Conservation (phyloP, 2,797 vertebrate genomes). For the Syngnathus rostellatus region DNA sequence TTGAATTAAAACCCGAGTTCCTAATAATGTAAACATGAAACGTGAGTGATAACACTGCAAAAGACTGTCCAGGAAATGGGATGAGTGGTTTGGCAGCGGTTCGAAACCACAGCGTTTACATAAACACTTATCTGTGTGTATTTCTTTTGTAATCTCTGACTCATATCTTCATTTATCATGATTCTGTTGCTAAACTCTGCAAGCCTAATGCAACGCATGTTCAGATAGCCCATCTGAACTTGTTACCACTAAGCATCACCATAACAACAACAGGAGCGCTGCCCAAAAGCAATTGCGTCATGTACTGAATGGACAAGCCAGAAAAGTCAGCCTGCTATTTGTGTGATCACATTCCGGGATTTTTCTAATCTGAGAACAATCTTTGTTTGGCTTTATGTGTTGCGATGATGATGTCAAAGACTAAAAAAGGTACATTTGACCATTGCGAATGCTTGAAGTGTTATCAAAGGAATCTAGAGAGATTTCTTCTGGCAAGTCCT, state of each 20-base stretch:
- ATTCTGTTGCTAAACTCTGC: conserved; percentile 8
- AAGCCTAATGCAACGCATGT: conserved; percentile 8
- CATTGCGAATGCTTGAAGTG: background rate
- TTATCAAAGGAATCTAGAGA: background rate
- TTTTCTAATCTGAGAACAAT: background rate
- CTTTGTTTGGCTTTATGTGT: background rate
- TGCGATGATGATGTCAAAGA: background rate
- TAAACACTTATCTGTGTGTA: conserved; percentile 28
- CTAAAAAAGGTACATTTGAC: background rate
- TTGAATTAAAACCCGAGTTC: background rate
- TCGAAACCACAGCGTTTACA: conserved; percentile 14
- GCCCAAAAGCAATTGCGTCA: conserved; percentile 23
- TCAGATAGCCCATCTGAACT: conserved; percentile 13
- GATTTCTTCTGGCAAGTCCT: background rate
- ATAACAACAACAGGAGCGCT: conserved; percentile 19
- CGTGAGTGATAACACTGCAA: conserved; percentile 2
- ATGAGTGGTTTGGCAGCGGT: background rate
- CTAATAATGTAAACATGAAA: background rate
- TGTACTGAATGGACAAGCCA: conserved; percentile 13
- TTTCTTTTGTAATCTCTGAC: conserved; percentile 14
- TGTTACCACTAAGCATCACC: conserved; percentile 20
- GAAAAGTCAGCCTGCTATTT: background rate
- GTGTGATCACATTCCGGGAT: background rate
- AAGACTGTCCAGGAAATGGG: conserved; percentile 3
- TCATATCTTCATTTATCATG: conserved; percentile 27